A percentile compares a stretch with the other conserved stretches of the same genome.
phyloP scores from a whole-genome alignment of 2,888 invertebrate genomes.

The Geotrupes spiniger region DNA sequence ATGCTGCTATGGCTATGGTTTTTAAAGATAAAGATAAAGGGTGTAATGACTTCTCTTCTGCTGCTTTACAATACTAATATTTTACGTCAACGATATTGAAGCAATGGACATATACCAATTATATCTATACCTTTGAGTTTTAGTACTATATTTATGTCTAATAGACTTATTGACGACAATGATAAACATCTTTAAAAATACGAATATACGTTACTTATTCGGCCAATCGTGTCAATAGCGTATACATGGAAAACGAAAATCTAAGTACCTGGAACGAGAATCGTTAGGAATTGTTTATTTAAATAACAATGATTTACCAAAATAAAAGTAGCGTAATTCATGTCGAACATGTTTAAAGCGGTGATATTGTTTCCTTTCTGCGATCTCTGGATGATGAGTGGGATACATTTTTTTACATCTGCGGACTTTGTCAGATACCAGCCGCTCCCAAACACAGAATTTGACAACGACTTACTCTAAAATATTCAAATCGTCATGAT shows the following conservation, averaged over 20 bases:
- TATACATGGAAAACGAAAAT: slow-evolving; percentile 28
- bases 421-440: slow-evolving; percentile 20
- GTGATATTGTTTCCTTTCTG: slow-evolving; percentile 19
- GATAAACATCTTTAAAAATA: too few relatives aligned
- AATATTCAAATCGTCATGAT: neutral
- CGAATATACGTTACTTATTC: too few relatives aligned
- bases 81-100: too few relatives aligned
- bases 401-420: slow-evolving; percentile 20
- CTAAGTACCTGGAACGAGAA: slow-evolving; percentile 23
- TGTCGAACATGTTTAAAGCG: slow-evolving; percentile 24
- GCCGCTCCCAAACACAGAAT: slow-evolving; percentile 12
- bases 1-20: neutral
- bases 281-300: slow-evolving; percentile 12
- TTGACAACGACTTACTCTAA: slow-evolving; percentile 20
- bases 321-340: slow-evolving; percentile 27
- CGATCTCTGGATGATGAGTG: slow-evolving; percentile 21
- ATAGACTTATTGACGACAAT: too few relatives aligned
- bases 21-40: neutral
- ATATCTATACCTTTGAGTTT: neutral
- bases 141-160: too few relatives aligned
- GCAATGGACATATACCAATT: too few relatives aligned
- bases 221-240: slow-evolving; percentile 18
- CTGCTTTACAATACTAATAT: too few relatives aligned
- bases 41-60: neutral
- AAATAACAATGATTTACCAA: slow-evolving; percentile 17